phyloP scores from a whole-genome alignment of 2,113 vertebrate species.

The Eidolon helvum region DNA sequence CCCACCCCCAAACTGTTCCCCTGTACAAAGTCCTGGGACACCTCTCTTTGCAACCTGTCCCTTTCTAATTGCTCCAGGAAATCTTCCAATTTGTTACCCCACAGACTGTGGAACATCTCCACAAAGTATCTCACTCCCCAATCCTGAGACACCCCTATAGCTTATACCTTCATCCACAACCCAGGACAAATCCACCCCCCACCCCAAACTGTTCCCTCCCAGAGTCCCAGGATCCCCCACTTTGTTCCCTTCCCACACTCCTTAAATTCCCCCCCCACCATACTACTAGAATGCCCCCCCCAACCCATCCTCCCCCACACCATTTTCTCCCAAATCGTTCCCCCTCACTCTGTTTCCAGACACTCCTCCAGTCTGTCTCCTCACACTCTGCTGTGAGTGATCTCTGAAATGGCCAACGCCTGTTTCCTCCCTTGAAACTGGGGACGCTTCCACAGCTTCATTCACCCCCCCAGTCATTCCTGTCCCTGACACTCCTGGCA shows the following conservation, averaged over 20 bases:
- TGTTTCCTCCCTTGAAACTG: neutral
- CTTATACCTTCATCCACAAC: neutral
- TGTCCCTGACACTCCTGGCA: neutral
- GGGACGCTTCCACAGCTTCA: neutral
- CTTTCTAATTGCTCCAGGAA: neutral
- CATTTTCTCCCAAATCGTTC: neutral
- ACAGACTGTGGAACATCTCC: neutral
- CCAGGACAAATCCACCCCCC: slow-evolving; percentile 22
- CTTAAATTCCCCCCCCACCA: too few species aligned
- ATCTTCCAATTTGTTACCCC: neutral
- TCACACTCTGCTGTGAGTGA: neutral
- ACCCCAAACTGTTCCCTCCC: slow-evolving; percentile 44
- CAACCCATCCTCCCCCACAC: slow-evolving; percentile 6
- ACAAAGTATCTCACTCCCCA: neutral
- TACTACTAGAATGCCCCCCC: neutral
- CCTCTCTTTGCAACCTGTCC: neutral
- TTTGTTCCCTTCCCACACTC: neutral
- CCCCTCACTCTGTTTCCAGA: neutral
- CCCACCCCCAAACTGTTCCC: neutral
- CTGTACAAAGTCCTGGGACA: slow-evolving; percentile 25
- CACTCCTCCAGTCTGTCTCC: neutral
- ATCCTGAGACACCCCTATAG: neutral
- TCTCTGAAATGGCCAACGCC: neutral
- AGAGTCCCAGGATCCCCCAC: slow-evolving; percentile 41
- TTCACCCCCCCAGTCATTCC: neutral